These are phyloP conservation scores for Morpho helenor DNA, from an alignment of 2,888 invertebrate species.

Conservation along the genomic window DNA sequence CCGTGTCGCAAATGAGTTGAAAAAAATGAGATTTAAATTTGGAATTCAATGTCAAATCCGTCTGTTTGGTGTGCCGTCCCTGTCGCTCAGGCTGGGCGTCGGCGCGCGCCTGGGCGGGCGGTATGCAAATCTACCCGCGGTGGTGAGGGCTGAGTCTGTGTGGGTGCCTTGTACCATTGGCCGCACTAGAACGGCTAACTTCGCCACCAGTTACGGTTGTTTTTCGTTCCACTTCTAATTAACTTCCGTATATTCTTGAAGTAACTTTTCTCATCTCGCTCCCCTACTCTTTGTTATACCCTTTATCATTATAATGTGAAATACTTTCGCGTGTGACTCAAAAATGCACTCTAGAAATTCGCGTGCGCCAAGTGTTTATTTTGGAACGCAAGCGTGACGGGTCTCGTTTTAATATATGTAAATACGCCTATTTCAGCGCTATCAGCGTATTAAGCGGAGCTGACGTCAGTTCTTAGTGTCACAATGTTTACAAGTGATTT, in stretches of 20 bases:
- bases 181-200: slow-evolving; percentile 78
- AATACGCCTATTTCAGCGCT: slow-evolving; percentile 47
- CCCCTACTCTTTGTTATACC: slow-evolving; percentile 54
- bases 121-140: slow-evolving; percentile 76
- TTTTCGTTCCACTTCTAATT: slow-evolving; percentile 79
- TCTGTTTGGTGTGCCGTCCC: slow-evolving; percentile 57
- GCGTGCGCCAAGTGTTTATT: slow-evolving; percentile 57
- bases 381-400: slow-evolving; percentile 47
- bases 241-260: slow-evolving; percentile 78
- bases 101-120: slow-evolving; percentile 77
- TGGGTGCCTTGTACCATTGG: slow-evolving; percentile 76
- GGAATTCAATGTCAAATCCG: slow-evolving; percentile 50
- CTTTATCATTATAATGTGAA: slow-evolving; percentile 60
- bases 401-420: slow-evolving; percentile 51
- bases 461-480: slow-evolving; percentile 58
- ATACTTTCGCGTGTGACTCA: slow-evolving; percentile 64
- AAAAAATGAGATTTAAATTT: slow-evolving; percentile 31
- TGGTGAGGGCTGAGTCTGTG: slow-evolving; percentile 63
- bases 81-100: slow-evolving; percentile 75
- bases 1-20: slow-evolving; percentile 22
- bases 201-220: slow-evolving; percentile 80
- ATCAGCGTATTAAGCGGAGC: slow-evolving; percentile 43
- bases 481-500: slow-evolving; percentile 64
- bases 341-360: slow-evolving; percentile 48
- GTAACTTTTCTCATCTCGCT: slow-evolving; percentile 77